These are phyloP conservation scores for Epizoanthus ramosus DNA, from an alignment of 92 coral and sea anemone genomes.

Conservation along the genomic window DNA sequence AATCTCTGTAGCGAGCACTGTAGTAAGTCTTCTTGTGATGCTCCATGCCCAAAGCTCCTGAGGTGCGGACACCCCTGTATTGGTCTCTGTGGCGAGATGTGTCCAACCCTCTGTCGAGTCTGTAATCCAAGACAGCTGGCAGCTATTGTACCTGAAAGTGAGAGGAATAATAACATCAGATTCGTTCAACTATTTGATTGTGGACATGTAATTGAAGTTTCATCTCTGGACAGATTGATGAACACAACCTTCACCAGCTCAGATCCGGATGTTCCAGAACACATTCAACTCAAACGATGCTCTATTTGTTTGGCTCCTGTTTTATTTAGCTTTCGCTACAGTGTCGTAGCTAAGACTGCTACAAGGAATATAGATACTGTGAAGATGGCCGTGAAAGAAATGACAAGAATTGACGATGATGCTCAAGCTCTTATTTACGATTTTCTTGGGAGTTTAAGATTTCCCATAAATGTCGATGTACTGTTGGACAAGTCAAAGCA, in stretches of 20 bases:
- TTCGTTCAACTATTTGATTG: constrained; percentile 69
- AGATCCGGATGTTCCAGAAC: neutral
- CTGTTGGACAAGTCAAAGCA: too few relatives aligned
- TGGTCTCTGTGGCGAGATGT: constrained; percentile 82
- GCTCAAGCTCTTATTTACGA: too few relatives aligned
- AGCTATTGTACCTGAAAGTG: constrained; percentile 40
- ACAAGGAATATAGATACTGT: neutral
- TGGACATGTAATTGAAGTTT: constrained; percentile 65
- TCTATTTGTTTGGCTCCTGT: constrained; percentile 19
- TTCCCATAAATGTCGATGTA: too few relatives aligned
- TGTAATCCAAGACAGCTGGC: constrained; percentile 61
- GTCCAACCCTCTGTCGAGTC: constrained; percentile 68
- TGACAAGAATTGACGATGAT: neutral
- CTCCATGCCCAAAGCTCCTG: constrained; percentile 52
- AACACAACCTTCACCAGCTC: neutral
- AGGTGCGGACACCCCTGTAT: constrained; percentile 73
- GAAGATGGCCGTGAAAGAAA: neutral
- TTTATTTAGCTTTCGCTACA: constrained; percentile 19
- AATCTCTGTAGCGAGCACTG: constrained; percentile 66
- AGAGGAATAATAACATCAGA: constrained; percentile 37
- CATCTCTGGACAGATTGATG: constrained; percentile 75
- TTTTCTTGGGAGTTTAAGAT: too few relatives aligned
- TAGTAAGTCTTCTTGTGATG: constrained; percentile 59
- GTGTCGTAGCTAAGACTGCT: neutral
- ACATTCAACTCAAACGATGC: neutral